Conservation (phyloP, 2,888 invertebrate genomes). For the Phasia obesa region DNA sequence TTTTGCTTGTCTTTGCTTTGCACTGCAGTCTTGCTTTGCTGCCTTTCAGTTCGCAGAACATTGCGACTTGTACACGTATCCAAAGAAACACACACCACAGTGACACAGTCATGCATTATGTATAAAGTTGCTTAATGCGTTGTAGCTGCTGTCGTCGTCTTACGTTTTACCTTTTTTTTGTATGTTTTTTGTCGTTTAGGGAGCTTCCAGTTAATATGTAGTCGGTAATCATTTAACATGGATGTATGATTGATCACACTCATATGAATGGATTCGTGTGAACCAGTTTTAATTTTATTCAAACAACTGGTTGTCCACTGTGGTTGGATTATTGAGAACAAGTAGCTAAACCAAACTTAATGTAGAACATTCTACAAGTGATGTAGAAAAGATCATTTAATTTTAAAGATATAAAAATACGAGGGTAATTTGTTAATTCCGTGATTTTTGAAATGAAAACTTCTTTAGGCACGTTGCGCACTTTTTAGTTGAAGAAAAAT, state of each 20-base stretch:
- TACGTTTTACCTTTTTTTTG: background rate
- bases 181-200: slow-evolving; percentile 18
- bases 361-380: background rate
- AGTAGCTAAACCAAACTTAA: slow-evolving; percentile 11
- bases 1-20: slow-evolving; percentile 16
- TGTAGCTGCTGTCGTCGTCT: slow-evolving; percentile 30
- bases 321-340: slow-evolving; percentile 7
- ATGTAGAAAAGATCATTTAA: background rate
- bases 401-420: too few species aligned
- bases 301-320: slow-evolving; percentile 28
- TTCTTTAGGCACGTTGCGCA: too few species aligned
- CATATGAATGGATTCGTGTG: slow-evolving; percentile 56
- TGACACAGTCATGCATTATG: slow-evolving; percentile 51
- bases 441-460: too few species aligned
- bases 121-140: slow-evolving; percentile 49
- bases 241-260: slow-evolving; percentile 46
- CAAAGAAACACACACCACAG: slow-evolving; percentile 26
- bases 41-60: slow-evolving; percentile 38
- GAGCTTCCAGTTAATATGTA: slow-evolving; percentile 53
- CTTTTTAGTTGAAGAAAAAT: too few species aligned
- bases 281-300: slow-evolving; percentile 50
- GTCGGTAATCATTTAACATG: slow-evolving; percentile 63
- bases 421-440: too few species aligned
- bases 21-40: slow-evolving; percentile 32
- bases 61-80: slow-evolving; percentile 17